phyloP scores from a whole-genome alignment of 64 coral and sea anemone species.

The Stylophora pistillata region DNA sequence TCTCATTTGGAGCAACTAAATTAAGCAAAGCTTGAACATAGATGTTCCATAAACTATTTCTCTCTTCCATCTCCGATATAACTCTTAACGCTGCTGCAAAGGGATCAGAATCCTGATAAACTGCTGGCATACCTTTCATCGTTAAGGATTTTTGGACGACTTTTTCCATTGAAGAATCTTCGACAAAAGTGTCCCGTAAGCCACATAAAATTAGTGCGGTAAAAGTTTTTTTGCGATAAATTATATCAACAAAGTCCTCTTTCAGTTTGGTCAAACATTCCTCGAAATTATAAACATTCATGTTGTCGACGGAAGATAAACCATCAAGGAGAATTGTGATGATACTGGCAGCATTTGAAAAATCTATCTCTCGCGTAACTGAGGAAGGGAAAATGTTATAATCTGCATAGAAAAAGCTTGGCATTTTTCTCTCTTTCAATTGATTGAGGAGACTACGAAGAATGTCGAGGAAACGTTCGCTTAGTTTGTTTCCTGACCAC shows the following conservation, averaged over 20 bases:
- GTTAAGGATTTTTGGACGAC: not conserved
- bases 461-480: not conserved
- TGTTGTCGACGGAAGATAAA: not conserved
- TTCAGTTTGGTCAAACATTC: not conserved
- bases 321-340: conserved; percentile 17
- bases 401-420: conserved; percentile 41
- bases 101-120: not conserved
- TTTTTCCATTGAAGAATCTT: not conserved
- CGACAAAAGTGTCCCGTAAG: not conserved
- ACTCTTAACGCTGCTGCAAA: not conserved
- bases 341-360: not conserved
- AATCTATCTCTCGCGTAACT: not conserved
- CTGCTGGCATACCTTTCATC: not conserved
- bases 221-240: conserved; percentile 22
- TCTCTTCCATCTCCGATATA: not conserved
- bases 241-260: not conserved
- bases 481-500: conserved; percentile 32
- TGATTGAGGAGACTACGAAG: conserved; percentile 9
- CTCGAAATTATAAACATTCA: conserved; percentile 17
- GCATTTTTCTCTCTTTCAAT: conserved; percentile 21
- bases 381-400: conserved; percentile 10
- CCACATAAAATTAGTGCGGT: not conserved
- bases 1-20: conserved; percentile 10
- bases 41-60: not conserved
- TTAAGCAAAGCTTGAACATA: conserved; percentile 2